Evolutionary conservation across 2,113 vertebrate species (phyloP).

Genomic region (Phyllostomus hastatus): DNA sequence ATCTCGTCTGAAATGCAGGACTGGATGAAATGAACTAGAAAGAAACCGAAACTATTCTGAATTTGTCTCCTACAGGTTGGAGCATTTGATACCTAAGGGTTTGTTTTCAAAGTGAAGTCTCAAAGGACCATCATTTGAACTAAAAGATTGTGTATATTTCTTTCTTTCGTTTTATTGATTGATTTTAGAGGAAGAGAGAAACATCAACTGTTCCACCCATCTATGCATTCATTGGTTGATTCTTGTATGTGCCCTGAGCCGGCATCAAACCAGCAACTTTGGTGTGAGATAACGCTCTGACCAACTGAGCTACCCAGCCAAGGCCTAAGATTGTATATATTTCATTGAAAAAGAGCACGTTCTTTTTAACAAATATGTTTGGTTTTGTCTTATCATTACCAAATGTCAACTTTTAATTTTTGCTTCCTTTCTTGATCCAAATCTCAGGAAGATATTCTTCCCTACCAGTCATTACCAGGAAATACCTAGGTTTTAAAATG

Average conservation of each 20-base stretch:
- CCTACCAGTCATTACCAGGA: conserved; percentile 51
- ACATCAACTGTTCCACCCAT: no score
- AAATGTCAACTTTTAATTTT: conserved; percentile 43
- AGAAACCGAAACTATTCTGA: not conserved
- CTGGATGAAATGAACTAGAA: not conserved
- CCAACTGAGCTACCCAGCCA: no score
- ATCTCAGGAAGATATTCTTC: conserved; percentile 39
- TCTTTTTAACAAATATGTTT: not conserved
- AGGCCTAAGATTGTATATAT: not conserved
- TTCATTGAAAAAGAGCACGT: conserved; percentile 25
- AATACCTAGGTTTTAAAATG: conserved; percentile 45
- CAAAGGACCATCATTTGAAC: conserved; percentile 23
- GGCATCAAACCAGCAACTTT: no score
- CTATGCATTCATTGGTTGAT: no score
- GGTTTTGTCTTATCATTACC: conserved; percentile 21
- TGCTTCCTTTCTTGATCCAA: conserved; percentile 13
- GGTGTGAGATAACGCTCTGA: no score
- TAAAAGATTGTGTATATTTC: conserved; percentile 11
- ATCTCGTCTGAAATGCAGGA: not conserved
- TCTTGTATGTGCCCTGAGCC: no score
- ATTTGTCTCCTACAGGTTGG: not conserved
- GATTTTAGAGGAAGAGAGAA: no score
- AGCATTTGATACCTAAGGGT: not conserved
- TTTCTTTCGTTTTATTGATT: no score
- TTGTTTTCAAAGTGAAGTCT: conserved; percentile 51